A percentile compares a stretch with the other conserved stretches of the same genome.
Evolutionary conservation across 1,140 invertebrate genomes (phyloP).

Genomic region (Drosophila setifemur): DNA sequence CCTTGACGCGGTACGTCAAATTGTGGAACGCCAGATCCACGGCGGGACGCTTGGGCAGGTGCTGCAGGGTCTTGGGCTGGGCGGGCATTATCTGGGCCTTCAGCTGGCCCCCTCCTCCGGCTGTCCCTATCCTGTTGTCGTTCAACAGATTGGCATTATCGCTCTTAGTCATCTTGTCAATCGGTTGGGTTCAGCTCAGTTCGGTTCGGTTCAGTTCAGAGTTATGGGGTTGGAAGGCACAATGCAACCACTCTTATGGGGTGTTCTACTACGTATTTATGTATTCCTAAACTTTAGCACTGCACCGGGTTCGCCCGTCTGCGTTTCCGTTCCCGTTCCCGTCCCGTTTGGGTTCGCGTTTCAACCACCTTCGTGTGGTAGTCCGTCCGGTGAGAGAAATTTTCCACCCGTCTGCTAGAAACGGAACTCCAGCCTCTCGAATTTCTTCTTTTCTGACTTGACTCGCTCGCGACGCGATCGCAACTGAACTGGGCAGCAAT

Average conservation of each 20-base stretch:
- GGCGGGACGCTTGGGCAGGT: constrained; percentile 92
- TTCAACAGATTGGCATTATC: constrained; percentile 83
- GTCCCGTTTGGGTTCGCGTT: constrained; percentile 37
- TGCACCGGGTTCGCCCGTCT: constrained; percentile 16
- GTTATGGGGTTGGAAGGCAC: constrained; percentile 12
- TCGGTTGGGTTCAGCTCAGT: no score
- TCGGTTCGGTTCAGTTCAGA: background rate
- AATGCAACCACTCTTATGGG: constrained; percentile 40
- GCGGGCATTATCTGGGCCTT: constrained; percentile 83
- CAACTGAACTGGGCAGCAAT: constrained; percentile 58
- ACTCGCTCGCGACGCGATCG: constrained; percentile 68
- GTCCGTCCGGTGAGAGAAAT: constrained; percentile 50
- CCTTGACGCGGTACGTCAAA: constrained; percentile 92
- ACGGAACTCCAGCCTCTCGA: constrained; percentile 15
- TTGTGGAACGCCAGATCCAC: constrained; percentile 94
- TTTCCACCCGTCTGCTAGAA: constrained; percentile 66
- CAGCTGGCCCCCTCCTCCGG: constrained; percentile 36
- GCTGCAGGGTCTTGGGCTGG: constrained; percentile 90
- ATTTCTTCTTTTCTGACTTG: constrained; percentile 48
- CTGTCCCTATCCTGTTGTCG: constrained; percentile 79
- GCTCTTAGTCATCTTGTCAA: constrained; percentile 73
- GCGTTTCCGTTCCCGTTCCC: constrained; percentile 14
- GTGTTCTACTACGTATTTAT: no score
- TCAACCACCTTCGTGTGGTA: constrained; percentile 62
- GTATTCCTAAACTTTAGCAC: constrained; percentile 23